Percentiles rank a stretch among this genome's conserved stretches.
These are phyloP conservation scores for Periophthalmus magnuspinnatus DNA, from an alignment of 2,797 vertebrate genomes.

Conservation along the genomic window DNA sequence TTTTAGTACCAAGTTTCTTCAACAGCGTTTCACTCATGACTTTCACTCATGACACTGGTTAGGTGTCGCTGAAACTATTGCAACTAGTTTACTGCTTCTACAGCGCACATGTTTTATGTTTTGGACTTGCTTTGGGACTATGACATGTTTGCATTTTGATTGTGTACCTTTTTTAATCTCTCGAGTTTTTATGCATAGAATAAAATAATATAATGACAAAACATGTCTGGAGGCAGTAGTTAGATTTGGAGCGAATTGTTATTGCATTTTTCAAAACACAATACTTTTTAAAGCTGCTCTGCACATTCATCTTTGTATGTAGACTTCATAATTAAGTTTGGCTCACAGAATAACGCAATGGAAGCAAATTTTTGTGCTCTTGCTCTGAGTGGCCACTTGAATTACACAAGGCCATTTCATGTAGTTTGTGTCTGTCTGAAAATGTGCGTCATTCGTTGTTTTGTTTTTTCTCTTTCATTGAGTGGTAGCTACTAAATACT, in stretches of 20 bases:
- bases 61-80: too few relatives aligned
- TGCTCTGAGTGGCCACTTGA: slow-evolving; percentile 59
- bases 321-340: slow-evolving; percentile 58
- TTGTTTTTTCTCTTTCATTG: slow-evolving; percentile 6
- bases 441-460: slow-evolving; percentile 42
- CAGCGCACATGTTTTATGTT: background rate
- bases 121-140: background rate
- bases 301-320: slow-evolving; percentile 38
- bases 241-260: slow-evolving; percentile 19
- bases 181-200: slow-evolving; percentile 3
- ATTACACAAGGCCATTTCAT: slow-evolving; percentile 13
- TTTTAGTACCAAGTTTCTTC: too few relatives aligned
- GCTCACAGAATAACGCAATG: slow-evolving; percentile 53
- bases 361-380: slow-evolving; percentile 53
- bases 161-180: background rate
- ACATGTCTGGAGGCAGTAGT: slow-evolving; percentile 41
- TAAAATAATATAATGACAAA: slow-evolving; percentile 21
- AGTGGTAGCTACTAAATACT: background rate
- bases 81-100: too few relatives aligned
- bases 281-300: slow-evolving; percentile 51
- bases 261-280: slow-evolving; percentile 59
- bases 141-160: background rate
- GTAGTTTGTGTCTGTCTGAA: slow-evolving; percentile 32
- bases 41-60: too few relatives aligned
- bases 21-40: too few relatives aligned